Base-by-base conservation (phyloP, 2,797 vertebrate genomes). In the Euphonia xanthogaster region DNA sequence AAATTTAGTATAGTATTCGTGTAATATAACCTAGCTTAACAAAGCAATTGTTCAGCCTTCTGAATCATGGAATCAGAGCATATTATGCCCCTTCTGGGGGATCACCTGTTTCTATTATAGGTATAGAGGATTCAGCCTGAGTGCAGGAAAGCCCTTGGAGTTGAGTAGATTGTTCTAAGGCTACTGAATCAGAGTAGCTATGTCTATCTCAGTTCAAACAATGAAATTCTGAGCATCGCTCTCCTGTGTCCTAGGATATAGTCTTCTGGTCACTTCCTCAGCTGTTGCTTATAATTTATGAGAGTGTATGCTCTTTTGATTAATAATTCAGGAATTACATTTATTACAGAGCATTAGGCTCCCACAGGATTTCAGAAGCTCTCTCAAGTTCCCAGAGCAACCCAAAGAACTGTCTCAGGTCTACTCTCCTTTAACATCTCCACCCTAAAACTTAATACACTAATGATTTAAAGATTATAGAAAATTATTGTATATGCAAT, bases 241-340 rank as follows among this genome's bases (percentile, higher is more conserved):
- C 17, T 68, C 22, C 30, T 25, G 10, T 21, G 67, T 85, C 86
- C 71, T 53, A 84, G 53, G 55, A 84, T 79, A 85, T 27, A 67
- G 14, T 73, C 37, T 79, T 93, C 67, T 0, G 7, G 80, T 87
- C 80, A 79, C 63, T 93, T 88, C 57, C 20, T 76, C 57, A 54
- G 44, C 63, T 85, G n/a, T 48, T 81, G n/a, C 31, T 86, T 63
- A 76, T 61, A 68, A 53, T 79, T 82, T 90, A 84, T 79, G 53
- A 75, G 35, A 87, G 14, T 44, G 60, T 60, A 67, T 53, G 10
- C 20, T 88, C 12, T 87, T 86, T 47, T 31, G 31, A 72, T 79
- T 28, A 96, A 84, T 95, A 84, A 95, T 92, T 82, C 57, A 92
- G 65, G 45, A 87, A 42, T 57, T 79, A 76, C n/a, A 60, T 82